Evolutionary conservation across 1,140 invertebrate genomes (phyloP).

Genomic region (Drosophila orosa): DNA sequence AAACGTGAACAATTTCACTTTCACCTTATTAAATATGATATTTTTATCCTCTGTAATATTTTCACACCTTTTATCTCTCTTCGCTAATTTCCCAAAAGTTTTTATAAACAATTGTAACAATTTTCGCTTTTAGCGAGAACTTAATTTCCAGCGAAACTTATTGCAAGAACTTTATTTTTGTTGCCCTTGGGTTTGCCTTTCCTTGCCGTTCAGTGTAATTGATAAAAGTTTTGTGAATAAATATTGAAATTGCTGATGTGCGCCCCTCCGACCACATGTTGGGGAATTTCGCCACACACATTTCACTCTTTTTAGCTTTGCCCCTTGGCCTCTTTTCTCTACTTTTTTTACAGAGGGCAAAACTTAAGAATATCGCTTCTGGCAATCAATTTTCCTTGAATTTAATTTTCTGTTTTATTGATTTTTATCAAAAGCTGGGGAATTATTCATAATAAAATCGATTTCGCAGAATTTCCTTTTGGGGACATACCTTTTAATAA

Average conservation of each 20-base stretch:
- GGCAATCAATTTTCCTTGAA: neutral
- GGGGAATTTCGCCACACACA: conserved; percentile 57
- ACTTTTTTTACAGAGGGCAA: neutral
- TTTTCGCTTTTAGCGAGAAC: neutral
- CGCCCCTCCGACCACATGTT: conserved; percentile 48
- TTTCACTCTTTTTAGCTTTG: conserved; percentile 25
- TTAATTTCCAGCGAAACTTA: conserved; percentile 9
- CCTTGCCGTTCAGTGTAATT: conserved; percentile 52
- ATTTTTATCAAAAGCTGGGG: conserved; percentile 1
- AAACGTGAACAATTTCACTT: no score
- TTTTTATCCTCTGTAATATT: neutral
- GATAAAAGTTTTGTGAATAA: conserved; percentile 52
- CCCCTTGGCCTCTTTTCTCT: conserved; percentile 12
- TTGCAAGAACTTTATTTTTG: neutral
- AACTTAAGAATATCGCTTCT: conserved; percentile 5
- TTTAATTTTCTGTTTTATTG: neutral
- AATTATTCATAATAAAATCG: neutral
- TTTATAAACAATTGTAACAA: neutral
- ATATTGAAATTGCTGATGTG: conserved; percentile 58
- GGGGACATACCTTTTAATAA: neutral
- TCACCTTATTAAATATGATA: no score
- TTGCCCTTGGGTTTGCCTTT: neutral
- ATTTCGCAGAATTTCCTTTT: neutral
- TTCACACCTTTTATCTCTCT: neutral
- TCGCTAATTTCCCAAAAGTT: neutral